Base-by-base conservation (phyloP, 1,140 invertebrate genomes). In the Oedothorax gibbosus region DNA sequence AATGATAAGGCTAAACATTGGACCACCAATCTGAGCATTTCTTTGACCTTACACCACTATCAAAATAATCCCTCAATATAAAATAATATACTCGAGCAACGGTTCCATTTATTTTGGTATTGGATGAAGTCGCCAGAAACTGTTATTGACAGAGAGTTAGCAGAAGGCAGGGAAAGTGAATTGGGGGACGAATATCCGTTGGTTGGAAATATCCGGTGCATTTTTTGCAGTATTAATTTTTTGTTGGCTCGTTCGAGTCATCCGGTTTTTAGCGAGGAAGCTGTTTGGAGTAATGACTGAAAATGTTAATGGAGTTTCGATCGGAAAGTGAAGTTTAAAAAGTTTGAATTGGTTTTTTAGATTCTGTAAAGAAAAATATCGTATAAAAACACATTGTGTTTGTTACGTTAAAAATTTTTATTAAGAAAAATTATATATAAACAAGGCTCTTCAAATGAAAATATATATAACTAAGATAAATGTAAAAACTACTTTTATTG, bases 21-120 rank as follows among this genome's bases (percentile, higher is more conserved):
- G 35, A 35, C 35, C 35, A 35, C 35, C 35, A 35, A 35, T 35
- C 1, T 35, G 35, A 35, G 35, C 35, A 35, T 35, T 35, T 35
- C 35, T 35, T 35, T 35, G 35, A 35, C 35, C 35, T 35, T 35
- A 35, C 1, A 5, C 35, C 35, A 35, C 35, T 35, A 35, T 5
- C 5, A 35, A 35, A 35, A 35, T 35, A 35, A 35, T 35, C 18
- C 57, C 12, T 57, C 20, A 35, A 57, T 75, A 75, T 60, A 50
- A 75, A 75, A 35, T 75, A 14, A 35, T 75, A 75, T 56, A 49
- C 71, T 73, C 71, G 50, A 4, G 15, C 18, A 11, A 53, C 35
- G 20, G 20, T 71, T 57, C 78, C 78, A 81, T 81, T 81, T 81
- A 81, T 81, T 81, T 81, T 66, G 14, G 18, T 56, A 69, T 81